phyloP scores from a whole-genome alignment of 2,797 vertebrate species.

The Lepus townsendii region DNA sequence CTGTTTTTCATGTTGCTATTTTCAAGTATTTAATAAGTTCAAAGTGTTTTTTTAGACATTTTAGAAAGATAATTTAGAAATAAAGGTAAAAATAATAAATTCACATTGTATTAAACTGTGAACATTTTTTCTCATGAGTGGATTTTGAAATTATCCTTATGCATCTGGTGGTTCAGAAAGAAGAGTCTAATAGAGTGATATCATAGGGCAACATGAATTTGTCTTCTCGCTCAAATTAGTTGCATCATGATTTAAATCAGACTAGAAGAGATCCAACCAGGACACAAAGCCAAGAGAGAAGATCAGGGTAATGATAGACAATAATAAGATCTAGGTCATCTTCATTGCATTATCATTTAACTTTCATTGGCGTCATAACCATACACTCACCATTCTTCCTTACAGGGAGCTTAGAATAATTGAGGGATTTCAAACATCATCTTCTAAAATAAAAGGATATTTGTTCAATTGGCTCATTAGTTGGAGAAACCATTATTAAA shows the following conservation, averaged over 20 bases:
- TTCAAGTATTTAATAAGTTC: conserved; percentile 8
- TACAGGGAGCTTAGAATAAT: background rate
- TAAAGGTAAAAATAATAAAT: background rate
- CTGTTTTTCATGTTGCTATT: background rate
- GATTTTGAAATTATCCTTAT: conserved; percentile 8
- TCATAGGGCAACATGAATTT: background rate
- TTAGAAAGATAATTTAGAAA: background rate
- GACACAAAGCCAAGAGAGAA: background rate
- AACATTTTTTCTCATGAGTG: background rate
- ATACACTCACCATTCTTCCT: conserved; percentile 7
- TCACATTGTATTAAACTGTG: background rate
- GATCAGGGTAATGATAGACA: background rate
- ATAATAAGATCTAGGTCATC: background rate
- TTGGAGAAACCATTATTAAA: conserved; percentile 7
- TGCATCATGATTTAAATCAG: background rate
- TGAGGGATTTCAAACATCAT: background rate
- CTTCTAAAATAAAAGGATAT: background rate
- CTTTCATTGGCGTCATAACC: background rate
- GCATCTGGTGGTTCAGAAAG: background rate
- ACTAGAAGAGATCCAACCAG: background rate
- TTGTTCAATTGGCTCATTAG: background rate
- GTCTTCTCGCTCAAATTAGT: background rate
- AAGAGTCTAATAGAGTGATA: background rate
- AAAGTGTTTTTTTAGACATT: background rate
- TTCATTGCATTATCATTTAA: background rate